Evolutionary conservation across 2,888 invertebrate genomes (phyloP), one percentile per base, ranked within the genome.

Genomic region (Eupithecia insigniata): DNA sequence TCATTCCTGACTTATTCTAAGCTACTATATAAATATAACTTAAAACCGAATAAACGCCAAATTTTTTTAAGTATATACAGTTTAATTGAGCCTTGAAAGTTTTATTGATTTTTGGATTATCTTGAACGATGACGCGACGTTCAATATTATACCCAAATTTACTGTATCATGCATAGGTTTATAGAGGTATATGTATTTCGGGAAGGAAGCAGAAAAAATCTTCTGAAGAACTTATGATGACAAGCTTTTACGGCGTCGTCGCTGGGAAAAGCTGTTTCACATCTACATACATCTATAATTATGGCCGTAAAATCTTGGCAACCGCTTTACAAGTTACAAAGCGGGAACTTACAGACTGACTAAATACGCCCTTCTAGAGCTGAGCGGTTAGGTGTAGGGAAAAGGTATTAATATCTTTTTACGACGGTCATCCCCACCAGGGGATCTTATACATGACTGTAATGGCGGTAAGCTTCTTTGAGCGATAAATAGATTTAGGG

Each of bases 271-370:
- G 18, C 30, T 36, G 65, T 65, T 14, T 68, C 69, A 28, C 26
- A 46, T 69, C 72, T 69, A 66, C 34, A 12, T 69, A 66, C 34
- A 12, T 30, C 8, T 8, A 60, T 60, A 18, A 60, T 76, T 79
- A 78, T 75, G 74, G 75, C 73, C 78, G 78, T 76, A 77, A 74
- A 79, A 77, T 76, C 76, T 71, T 66, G 70, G 73, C 64, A 77
- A 77, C 75, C 78, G 76, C 72, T 79, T 79, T 78, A 77, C 77
- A 76, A 76, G 67, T 76, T 73, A 75, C 75, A 76, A 74, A 78
- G 78, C 60, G 76, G 74, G 46, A 78, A 79, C 76, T 78, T 16
- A 60, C 28, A 2, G 60, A 32, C 60, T 28, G 55, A 26, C 55
- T 74, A 76, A 76, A 78, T 77, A 78, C 67, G 71, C 72, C 46